Evolutionary conservation across 37 sponge, comb jelly and placozoan species (phyloP).

Genomic region (Diacarnus erythraeanus): DNA sequence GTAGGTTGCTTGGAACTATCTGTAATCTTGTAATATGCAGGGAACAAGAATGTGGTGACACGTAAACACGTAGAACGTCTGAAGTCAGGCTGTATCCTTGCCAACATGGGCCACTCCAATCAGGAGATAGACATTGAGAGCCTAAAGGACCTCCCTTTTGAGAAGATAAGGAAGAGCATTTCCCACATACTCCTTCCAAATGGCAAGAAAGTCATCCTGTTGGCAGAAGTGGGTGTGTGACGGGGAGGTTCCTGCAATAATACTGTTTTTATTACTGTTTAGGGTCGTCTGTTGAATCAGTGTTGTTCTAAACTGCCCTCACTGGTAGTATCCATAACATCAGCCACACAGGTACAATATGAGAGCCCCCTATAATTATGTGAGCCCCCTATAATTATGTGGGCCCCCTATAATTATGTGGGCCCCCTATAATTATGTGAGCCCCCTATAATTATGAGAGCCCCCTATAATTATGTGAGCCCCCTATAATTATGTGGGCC

Average conservation of each 20-base stretch:
- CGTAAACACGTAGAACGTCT: constrained; percentile 76
- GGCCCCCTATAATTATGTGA: too few relatives aligned
- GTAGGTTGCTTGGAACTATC: not conserved
- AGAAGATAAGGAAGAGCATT: constrained; percentile 63
- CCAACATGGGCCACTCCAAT: constrained; percentile 92
- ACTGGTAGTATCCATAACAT: constrained; percentile 81
- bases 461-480: too few relatives aligned
- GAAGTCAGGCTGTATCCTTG: constrained; percentile 78
- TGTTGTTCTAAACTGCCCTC: constrained; percentile 75
- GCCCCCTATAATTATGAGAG: too few relatives aligned
- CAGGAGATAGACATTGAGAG: constrained; percentile 85
- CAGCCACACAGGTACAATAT: constrained; percentile 73
- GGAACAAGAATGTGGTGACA: constrained; percentile 74
- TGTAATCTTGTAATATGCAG: constrained; percentile 12
- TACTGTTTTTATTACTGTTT: not conserved
- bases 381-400: too few relatives aligned
- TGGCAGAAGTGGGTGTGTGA: constrained; percentile 69
- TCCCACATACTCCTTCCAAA: constrained; percentile 75
- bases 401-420: too few relatives aligned
- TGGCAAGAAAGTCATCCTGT: constrained; percentile 64
- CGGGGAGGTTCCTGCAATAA: not conserved
- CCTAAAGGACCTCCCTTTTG: constrained; percentile 51
- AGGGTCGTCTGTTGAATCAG: constrained; percentile 79
- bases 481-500: too few relatives aligned
- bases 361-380: too few relatives aligned